Evolutionary conservation across 2,797 vertebrate species (phyloP).

Genomic region (Schizopygopsis pylzovi): DNA sequence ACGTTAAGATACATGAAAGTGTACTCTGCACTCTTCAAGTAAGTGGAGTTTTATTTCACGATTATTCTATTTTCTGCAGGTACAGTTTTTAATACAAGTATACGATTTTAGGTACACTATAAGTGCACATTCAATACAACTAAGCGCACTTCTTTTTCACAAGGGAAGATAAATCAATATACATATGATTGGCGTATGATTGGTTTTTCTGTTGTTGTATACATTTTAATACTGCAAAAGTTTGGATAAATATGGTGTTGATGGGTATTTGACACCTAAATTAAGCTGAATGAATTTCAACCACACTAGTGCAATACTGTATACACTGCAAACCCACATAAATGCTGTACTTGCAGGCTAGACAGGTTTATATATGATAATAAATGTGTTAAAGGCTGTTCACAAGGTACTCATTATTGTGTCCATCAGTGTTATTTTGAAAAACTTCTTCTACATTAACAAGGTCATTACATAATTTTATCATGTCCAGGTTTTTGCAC

Average conservation of each 20-base stretch:
- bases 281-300: background rate
- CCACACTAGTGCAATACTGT: background rate
- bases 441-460: background rate
- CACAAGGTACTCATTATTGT: background rate
- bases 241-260: background rate
- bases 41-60: background rate
- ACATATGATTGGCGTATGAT: background rate
- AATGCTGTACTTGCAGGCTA: background rate
- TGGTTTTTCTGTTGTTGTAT: background rate
- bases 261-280: background rate
- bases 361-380: background rate
- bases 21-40: background rate
- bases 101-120: background rate
- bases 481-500: background rate
- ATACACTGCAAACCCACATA: no score
- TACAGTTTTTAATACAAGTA: background rate
- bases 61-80: background rate
- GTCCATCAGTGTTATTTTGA: background rate
- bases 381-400: background rate
- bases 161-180: background rate
- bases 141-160: background rate
- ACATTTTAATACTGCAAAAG: background rate
- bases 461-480: background rate
- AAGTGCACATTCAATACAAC: background rate
- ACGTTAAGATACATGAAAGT: background rate